These are phyloP conservation scores for Xylophagus ater DNA, from an alignment of 2,888 invertebrate species.

Conservation along the genomic window DNA sequence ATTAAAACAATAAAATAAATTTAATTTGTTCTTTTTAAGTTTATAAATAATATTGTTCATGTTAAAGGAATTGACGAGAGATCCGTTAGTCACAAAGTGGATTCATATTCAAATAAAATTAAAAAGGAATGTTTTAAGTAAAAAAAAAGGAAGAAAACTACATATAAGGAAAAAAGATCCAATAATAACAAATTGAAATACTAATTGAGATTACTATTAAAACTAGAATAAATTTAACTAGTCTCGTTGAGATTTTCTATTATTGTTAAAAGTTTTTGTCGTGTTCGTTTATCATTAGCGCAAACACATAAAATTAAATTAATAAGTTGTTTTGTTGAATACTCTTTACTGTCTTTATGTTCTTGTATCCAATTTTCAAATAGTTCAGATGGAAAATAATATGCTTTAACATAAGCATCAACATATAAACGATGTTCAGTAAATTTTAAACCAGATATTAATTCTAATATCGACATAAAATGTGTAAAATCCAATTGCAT, in stretches of 20 bases:
- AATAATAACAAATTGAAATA: no score
- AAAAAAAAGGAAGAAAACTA: no score
- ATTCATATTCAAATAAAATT: conserved; percentile 6
- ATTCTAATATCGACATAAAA: conserved; percentile 80
- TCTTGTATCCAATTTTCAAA: conserved; percentile 82
- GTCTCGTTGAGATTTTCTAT: conserved; percentile 45
- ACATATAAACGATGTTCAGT: conserved; percentile 83
- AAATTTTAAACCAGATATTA: conserved; percentile 71
- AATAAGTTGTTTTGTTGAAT: conserved; percentile 75
- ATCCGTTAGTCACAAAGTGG: conserved; percentile 11
- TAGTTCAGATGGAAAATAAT: conserved; percentile 79
- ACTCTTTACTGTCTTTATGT: conserved; percentile 76
- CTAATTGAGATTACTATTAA: no score
- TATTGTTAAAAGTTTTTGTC: conserved; percentile 62
- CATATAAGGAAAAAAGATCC: no score
- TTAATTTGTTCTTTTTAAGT: no score
- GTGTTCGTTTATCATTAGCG: conserved; percentile 76
- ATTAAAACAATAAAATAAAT: no score
- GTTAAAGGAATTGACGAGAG: conserved; percentile 6
- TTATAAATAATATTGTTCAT: no score
- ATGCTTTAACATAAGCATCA: conserved; percentile 92
- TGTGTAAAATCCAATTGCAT: conserved; percentile 98
- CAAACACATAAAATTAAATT: conserved; percentile 77
- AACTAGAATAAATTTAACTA: conserved; percentile 19
- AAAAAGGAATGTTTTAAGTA: conserved; percentile 11